Percentiles rank a stretch among this genome's conserved stretches.
These are phyloP conservation scores for Caenorhabditis sp. DNA, from an alignment of 2,888 invertebrate genomes.

Conservation along the genomic window DNA sequence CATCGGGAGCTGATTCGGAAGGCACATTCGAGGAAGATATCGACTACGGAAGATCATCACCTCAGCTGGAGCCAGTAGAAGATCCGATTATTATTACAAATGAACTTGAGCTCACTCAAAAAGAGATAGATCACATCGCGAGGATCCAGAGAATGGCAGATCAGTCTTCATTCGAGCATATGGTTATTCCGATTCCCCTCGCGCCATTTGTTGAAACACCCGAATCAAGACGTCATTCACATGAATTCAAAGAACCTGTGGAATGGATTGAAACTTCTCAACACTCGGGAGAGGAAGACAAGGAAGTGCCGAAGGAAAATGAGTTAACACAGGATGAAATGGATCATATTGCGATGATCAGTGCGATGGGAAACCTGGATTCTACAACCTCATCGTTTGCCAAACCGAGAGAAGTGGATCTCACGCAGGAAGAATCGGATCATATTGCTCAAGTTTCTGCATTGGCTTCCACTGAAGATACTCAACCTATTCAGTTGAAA, in stretches of 20 bases:
- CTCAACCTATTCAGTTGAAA: neutral
- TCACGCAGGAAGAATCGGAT: constrained; percentile 37
- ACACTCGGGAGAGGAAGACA: no score
- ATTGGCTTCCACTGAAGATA: constrained; percentile 13
- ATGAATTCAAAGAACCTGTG: neutral
- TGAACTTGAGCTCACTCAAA: constrained; percentile 9
- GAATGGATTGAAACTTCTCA: no score
- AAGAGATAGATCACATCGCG: constrained; percentile 60
- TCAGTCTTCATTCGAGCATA: constrained; percentile 22
- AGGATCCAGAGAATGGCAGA: constrained; percentile 30
- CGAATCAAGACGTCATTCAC: neutral
- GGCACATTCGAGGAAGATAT: constrained; percentile 18
- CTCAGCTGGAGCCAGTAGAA: constrained; percentile 24
- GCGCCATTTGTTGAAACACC: neutral
- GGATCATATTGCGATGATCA: constrained; percentile 57
- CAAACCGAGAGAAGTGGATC: constrained; percentile 3
- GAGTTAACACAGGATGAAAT: constrained; percentile 66
- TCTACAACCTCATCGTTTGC: neutral
- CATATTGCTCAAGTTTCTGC: constrained; percentile 11
- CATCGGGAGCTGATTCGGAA: constrained; percentile 38
- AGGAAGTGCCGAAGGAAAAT: neutral
- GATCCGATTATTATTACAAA: constrained; percentile 9
- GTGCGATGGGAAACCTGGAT: neutral
- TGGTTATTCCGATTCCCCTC: neutral
- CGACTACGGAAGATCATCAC: constrained; percentile 25